Evolutionary conservation across 2,797 vertebrate genomes (phyloP), one percentile per base, ranked within the genome.

Genomic region (Leptatherina wallacei): DNA sequence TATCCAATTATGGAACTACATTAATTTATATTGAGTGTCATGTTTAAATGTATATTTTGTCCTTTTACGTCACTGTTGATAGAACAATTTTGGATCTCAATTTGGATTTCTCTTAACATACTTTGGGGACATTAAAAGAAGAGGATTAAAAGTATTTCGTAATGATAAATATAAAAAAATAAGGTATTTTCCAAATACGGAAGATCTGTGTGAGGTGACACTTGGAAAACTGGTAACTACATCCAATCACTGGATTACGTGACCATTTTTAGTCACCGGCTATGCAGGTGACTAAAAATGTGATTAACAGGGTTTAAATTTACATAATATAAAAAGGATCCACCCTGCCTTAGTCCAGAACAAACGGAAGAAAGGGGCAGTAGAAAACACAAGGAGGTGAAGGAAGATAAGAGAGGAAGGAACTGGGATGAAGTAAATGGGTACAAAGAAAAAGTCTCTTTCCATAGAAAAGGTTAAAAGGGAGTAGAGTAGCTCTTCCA

Each of bases 401-500:
- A 81, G 77, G 71, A 84, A 77, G 68, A 70, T 47, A 66, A 20
- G 22, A 56, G 4, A 55, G 62, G 73, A 65, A 33, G 30, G 22
- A 75, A 73, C 55, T 47, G 51, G 44, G 73, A 77, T 64, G 1
- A 63, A 75, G 36, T 51, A 33, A 24, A 35, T 2, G 2, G 35
- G 44, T 58, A 2, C 71, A 78, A 32, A 63, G 27, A 73, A 77
- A 73, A 71, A 6, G 5, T 5, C n/a, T 70, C 9, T 18, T 52
- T 52, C 32, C 69, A 69, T 69, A 44, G 7, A 49, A 12, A 18
- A 13, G 14, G 52, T 68, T 66, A 71, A 18, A 3, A 57, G 59
- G 85, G 83, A 82, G 83, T 49, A 35, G 83, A 82, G 83, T 49
- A 35, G 58, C 13, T 74, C n/a, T 56, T 75, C 1, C 32, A 73